phyloP scores from a whole-genome alignment of 2,797 vertebrate genomes.

The Dromococcyx pavoninus region DNA sequence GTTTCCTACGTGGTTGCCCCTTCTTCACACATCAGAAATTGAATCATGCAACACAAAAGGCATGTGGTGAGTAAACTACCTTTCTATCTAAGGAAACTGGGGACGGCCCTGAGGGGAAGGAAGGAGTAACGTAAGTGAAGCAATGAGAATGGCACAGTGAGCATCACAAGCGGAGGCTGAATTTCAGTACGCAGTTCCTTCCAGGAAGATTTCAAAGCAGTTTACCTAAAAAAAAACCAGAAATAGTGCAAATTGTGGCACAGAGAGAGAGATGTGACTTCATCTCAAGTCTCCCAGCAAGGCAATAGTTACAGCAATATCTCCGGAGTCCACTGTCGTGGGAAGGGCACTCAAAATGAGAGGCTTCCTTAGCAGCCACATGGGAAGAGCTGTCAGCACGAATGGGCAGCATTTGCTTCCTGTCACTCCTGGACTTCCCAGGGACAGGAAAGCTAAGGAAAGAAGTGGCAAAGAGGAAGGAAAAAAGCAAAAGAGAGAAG shows the following conservation, averaged over 20 bases:
- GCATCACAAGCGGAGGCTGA: background rate
- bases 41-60: slow-evolving; percentile 21
- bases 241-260: background rate
- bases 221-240: background rate
- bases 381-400: background rate
- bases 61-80: slow-evolving; percentile 27
- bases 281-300: background rate
- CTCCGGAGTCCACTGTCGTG: background rate
- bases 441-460: slow-evolving; percentile 25
- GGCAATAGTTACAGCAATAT: background rate
- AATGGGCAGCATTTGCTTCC: background rate
- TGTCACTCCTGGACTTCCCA: background rate
- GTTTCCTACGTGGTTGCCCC: slow-evolving; percentile 55
- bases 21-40: slow-evolving; percentile 53
- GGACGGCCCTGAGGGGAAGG: slow-evolving; percentile 37
- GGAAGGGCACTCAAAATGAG: background rate
- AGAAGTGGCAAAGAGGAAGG: slow-evolving; percentile 32
- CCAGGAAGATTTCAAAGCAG: slow-evolving; percentile 19
- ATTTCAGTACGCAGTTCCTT: background rate
- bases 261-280: background rate
- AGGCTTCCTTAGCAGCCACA: slow-evolving; percentile 18
- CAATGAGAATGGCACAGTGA: background rate
- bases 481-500: slow-evolving; percentile 2
- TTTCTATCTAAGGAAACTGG: slow-evolving; percentile 40
- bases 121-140: background rate